Evolutionary conservation across 2,888 invertebrate genomes (phyloP).

Genomic region (Encarsia formosa): DNA sequence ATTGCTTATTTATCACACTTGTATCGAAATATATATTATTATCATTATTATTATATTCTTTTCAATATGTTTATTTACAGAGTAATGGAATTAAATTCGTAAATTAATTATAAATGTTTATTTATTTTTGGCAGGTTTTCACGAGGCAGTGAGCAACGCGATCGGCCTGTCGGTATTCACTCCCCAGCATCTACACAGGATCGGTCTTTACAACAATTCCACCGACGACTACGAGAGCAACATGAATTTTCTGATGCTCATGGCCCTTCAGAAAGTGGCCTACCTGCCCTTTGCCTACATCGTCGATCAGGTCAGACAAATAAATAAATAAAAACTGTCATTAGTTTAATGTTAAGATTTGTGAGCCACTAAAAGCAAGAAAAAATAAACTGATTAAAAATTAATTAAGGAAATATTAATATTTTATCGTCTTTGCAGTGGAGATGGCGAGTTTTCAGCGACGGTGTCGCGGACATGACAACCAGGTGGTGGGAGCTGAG

Average conservation of each 20-base stretch:
- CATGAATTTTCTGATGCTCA: conserved; percentile 73
- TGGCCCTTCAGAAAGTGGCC: conserved; percentile 74
- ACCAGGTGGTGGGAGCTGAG: conserved; percentile 73
- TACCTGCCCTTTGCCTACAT: conserved; percentile 77
- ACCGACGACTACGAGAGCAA: conserved; percentile 66
- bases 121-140: conserved; percentile 67
- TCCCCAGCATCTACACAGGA: conserved; percentile 68
- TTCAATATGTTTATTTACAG: no score
- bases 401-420: background rate
- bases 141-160: conserved; percentile 80
- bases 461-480: conserved; percentile 69
- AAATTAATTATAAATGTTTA: no score
- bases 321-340: conserved; percentile 13
- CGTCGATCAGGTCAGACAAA: conserved; percentile 64
- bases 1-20: no score
- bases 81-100: no score
- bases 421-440: no score
- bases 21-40: no score
- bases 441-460: conserved; percentile 76
- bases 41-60: no score
- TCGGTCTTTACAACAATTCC: conserved; percentile 66
- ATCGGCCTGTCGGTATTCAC: conserved; percentile 74
- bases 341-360: background rate
- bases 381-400: background rate
- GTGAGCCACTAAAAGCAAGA: background rate